Conservation (phyloP, 2,113 vertebrate genomes). For the Lampris megalopsis region DNA sequence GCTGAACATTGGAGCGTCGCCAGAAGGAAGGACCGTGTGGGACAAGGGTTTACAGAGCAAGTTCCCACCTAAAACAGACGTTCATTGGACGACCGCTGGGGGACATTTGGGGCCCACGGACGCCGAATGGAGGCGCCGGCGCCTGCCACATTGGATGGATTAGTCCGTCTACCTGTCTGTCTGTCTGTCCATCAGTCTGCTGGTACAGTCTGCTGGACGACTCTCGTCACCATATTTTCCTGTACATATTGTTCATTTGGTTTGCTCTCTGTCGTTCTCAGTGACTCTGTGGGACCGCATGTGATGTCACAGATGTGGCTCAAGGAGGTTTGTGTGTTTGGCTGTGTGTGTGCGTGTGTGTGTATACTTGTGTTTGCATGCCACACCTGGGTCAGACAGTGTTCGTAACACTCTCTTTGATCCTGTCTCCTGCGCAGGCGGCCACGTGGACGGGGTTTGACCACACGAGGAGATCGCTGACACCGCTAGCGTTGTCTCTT, state of each 20-base stretch:
- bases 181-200: constrained; percentile 40
- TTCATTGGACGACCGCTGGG: background rate
- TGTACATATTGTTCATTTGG: constrained; percentile 68
- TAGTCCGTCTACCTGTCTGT: constrained; percentile 29
- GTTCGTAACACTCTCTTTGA: constrained; percentile 17
- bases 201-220: constrained; percentile 52
- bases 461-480: too few species aligned
- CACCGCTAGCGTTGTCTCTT: too few species aligned
- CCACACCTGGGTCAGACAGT: constrained; percentile 28
- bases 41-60: too few species aligned
- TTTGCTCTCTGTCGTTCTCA: constrained; percentile 32
- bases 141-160: constrained; percentile 28
- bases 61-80: too few species aligned
- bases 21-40: too few species aligned
- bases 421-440: too few species aligned
- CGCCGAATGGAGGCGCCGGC: constrained; percentile 23
- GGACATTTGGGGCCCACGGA: background rate
- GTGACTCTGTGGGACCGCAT: constrained; percentile 30
- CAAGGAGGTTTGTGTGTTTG: constrained; percentile 25
- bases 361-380: constrained; percentile 20
- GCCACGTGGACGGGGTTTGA: too few species aligned
- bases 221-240: background rate
- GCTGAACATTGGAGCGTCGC: background rate
- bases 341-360: constrained; percentile 12
- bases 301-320: constrained; percentile 54